These are phyloP conservation scores for Drosophila nigricruria DNA, from an alignment of 2,888 invertebrate genomes.

Conservation along the genomic window DNA sequence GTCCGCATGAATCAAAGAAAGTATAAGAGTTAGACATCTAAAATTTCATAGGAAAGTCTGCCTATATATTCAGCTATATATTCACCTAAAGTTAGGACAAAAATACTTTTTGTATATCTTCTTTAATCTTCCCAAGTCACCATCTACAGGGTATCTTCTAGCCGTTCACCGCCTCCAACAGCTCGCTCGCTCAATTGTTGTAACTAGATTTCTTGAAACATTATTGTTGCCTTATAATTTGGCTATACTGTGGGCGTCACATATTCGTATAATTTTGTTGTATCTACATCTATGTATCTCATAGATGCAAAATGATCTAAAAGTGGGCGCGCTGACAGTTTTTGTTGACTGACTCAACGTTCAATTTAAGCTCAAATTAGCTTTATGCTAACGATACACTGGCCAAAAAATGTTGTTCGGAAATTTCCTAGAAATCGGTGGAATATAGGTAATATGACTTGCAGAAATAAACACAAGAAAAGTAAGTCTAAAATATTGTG, in stretches of 20 bases:
- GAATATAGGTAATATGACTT: not conserved
- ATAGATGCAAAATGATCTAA: conserved; percentile 47
- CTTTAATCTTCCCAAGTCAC: not conserved
- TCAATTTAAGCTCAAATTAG: conserved; percentile 39
- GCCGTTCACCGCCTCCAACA: not conserved
- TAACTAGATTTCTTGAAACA: conserved; percentile 15
- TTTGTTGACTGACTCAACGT: conserved; percentile 42
- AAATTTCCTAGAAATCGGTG: not conserved
- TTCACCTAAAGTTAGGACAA: no score
- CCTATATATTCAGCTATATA: no score
- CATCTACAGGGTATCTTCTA: not conserved
- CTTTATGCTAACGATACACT: conserved; percentile 53
- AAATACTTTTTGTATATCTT: no score
- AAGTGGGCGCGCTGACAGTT: conserved; percentile 60
- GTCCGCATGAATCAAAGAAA: not conserved
- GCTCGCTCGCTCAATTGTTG: not conserved
- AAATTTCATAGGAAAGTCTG: not conserved
- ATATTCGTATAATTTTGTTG: conserved; percentile 39
- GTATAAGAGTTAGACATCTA: not conserved
- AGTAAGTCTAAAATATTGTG: not conserved
- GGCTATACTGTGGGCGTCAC: conserved; percentile 42
- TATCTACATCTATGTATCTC: conserved; percentile 45
- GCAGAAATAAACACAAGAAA: not conserved
- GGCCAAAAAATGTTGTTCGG: not conserved
- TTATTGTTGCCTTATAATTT: conserved; percentile 59